Percentiles rank a stretch among this genome's conserved stretches.
phyloP scores from a whole-genome alignment of 2,797 vertebrate genomes.

The Lycodopsis pacificus region DNA sequence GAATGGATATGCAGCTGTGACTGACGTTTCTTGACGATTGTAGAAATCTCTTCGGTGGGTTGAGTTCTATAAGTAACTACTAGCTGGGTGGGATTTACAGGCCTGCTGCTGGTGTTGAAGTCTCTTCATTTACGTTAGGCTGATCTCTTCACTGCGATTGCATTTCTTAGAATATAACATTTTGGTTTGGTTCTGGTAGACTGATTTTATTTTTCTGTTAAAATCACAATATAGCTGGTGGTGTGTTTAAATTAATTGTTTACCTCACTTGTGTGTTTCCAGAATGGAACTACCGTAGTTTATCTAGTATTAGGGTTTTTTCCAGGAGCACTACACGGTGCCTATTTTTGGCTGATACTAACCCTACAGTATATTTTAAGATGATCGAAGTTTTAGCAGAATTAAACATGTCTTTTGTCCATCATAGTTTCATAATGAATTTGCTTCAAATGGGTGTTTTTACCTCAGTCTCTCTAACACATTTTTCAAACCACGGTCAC shows the following conservation, averaged over 20 bases:
- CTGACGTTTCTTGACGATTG: conserved; percentile 19
- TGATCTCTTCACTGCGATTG: conserved; percentile 29
- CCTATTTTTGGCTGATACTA: conserved; percentile 4
- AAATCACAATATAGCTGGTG: conserved; percentile 7
- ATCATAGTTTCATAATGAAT: conserved; percentile 17
- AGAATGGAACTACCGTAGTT: neutral
- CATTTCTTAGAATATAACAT: conserved; percentile 18
- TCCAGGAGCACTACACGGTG: neutral
- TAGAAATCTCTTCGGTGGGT: conserved; percentile 49
- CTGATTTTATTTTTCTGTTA: neutral
- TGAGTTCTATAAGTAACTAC: conserved; percentile 37
- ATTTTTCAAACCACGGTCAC: conserved; percentile 48
- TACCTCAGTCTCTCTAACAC: conserved; percentile 45
- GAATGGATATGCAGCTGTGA: conserved; percentile 22
- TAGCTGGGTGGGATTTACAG: conserved; percentile 17
- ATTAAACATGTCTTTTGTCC: neutral
- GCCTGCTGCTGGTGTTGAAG: conserved; percentile 9
- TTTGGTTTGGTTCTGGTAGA: conserved; percentile 13
- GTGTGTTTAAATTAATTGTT: neutral
- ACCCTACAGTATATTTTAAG: neutral
- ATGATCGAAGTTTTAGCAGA: neutral
- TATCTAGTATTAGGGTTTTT: neutral
- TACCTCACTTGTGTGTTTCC: neutral
- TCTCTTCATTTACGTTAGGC: conserved; percentile 19
- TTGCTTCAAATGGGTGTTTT: conserved; percentile 34